Conservation (phyloP, 2,113 vertebrate genomes). For the Oophaga pumilio region DNA sequence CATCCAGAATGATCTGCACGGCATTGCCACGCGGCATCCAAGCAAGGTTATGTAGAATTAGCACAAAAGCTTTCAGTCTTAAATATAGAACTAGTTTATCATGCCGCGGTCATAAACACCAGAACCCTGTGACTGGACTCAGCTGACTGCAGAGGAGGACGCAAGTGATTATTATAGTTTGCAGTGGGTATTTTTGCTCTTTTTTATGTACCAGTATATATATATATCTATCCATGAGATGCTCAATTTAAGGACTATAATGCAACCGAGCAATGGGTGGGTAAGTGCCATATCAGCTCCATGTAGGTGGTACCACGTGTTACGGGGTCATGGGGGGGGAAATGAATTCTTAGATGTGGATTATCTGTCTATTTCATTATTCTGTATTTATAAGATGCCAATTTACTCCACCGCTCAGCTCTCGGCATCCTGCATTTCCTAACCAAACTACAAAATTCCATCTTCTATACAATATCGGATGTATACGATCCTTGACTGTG, state of each 20-base stretch:
- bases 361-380: not conserved
- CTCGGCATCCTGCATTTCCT: not conserved
- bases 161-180: not conserved
- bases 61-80: slow-evolving; percentile 15
- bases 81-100: not conserved
- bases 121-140: not conserved
- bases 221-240: not conserved
- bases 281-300: not conserved
- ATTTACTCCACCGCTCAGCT: not conserved
- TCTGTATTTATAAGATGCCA: slow-evolving; percentile 19
- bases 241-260: not conserved
- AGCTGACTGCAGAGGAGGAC: not conserved
- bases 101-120: slow-evolving; percentile 9
- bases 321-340: not conserved
- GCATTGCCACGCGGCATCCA: not conserved
- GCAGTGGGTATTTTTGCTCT: slow-evolving; percentile 5
- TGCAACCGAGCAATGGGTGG: not conserved
- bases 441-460: not conserved
- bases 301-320: not conserved
- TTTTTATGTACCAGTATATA: not conserved
- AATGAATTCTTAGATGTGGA: not conserved
- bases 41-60: not conserved
- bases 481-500: not conserved
- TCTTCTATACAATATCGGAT: not conserved
- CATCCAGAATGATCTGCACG: not conserved